Evolutionary conservation across 2,113 vertebrate species (phyloP).

Genomic region (Australoheros scitulus): DNA sequence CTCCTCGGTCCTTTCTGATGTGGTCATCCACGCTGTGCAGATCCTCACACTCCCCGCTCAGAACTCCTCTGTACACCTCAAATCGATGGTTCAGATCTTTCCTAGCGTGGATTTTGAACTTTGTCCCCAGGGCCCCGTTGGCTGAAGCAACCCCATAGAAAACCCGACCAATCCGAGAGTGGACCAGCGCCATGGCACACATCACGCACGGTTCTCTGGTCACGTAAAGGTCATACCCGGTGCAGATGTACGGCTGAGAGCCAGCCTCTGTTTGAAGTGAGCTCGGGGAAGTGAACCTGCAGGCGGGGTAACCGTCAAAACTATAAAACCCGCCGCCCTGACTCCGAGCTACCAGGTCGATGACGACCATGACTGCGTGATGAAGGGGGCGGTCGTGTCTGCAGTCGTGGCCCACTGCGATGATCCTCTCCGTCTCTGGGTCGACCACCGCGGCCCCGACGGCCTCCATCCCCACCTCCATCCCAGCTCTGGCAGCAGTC

Average conservation of each 20-base stretch:
- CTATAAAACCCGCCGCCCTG: conserved; percentile 83
- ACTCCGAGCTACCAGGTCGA: conserved; percentile 85
- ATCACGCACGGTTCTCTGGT: conserved; percentile 88
- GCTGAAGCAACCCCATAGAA: conserved; percentile 82
- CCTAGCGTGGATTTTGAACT: conserved; percentile 82
- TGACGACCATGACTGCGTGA: conserved; percentile 88
- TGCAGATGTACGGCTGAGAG: conserved; percentile 85
- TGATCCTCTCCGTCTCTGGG: conserved; percentile 64
- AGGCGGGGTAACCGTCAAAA: conserved; percentile 70
- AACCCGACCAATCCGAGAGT: conserved; percentile 85
- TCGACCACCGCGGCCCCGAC: conserved; percentile 84
- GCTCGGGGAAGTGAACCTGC: conserved; percentile 37
- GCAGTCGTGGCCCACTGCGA: conserved; percentile 85
- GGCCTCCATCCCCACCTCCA: conserved; percentile 69
- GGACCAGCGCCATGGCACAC: conserved; percentile 91
- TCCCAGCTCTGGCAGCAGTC: conserved; percentile 71
- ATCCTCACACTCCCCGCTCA: conserved; percentile 76
- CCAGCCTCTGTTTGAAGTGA: neutral
- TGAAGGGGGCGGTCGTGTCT: conserved; percentile 74
- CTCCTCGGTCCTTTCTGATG: neutral
- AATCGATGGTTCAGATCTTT: conserved; percentile 88
- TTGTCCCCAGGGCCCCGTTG: conserved; percentile 84
- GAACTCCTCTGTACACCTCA: conserved; percentile 83
- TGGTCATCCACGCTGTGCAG: conserved; percentile 20
- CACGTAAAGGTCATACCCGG: conserved; percentile 87